Evolutionary conservation across 2,888 invertebrate genomes (phyloP).

Genomic region (Ctena decussata): DNA sequence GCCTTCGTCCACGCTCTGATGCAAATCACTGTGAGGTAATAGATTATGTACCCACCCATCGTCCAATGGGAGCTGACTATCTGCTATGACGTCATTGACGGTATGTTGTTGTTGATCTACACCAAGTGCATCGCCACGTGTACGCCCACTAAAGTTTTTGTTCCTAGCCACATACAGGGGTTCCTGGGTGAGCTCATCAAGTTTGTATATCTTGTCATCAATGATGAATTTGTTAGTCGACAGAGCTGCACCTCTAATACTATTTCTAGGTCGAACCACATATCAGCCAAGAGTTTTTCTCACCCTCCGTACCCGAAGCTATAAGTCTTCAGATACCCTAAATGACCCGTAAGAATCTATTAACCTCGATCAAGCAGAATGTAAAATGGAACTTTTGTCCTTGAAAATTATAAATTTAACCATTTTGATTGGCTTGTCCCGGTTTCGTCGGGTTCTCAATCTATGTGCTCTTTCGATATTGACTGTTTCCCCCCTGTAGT

Average conservation of each 20-base stretch:
- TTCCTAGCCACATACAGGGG: background rate
- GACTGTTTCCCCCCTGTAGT: background rate
- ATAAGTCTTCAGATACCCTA: background rate
- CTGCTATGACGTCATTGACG: background rate
- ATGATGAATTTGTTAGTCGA: no score
- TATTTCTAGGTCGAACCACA: background rate
- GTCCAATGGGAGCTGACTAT: no score
- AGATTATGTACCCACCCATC: no score
- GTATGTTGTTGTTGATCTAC: background rate
- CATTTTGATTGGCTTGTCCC: background rate
- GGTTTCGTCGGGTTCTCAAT: background rate
- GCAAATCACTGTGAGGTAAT: no score
- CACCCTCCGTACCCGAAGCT: background rate
- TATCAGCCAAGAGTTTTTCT: background rate
- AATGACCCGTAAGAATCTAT: no score
- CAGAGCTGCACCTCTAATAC: background rate
- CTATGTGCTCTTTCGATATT: no score
- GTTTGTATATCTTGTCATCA: background rate
- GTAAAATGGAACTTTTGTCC: no score
- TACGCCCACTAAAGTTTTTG: no score
- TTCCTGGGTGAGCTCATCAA: no score
- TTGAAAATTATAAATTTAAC: background rate
- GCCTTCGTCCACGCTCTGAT: no score
- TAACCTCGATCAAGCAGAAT: background rate
- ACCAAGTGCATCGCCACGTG: background rate